Evolutionary conservation across 1,140 invertebrate species (phyloP).

Genomic region (Riptortus pedestris): DNA sequence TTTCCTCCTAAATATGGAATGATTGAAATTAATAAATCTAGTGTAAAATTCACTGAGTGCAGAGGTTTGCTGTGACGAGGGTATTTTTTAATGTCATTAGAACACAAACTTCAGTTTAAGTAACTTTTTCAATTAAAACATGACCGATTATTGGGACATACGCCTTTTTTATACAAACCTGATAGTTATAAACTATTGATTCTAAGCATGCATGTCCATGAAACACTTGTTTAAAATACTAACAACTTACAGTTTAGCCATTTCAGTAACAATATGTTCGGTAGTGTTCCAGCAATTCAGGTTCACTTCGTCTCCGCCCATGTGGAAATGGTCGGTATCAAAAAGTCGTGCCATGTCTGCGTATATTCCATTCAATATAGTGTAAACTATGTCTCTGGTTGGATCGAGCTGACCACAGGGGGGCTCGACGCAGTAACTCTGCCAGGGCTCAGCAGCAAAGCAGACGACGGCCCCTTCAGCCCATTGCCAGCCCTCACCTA

Average conservation of each 20-base stretch:
- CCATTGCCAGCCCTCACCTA: constrained; percentile 78
- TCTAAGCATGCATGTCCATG: too few relatives aligned
- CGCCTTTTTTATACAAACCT: too few relatives aligned
- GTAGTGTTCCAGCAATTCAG: constrained; percentile 66
- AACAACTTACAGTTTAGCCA: constrained; percentile 40
- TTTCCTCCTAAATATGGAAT: too few relatives aligned
- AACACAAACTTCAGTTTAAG: too few relatives aligned
- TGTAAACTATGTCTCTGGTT: constrained; percentile 58
- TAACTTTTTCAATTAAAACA: too few relatives aligned
- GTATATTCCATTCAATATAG: constrained; percentile 59
- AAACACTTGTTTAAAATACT: too few relatives aligned
- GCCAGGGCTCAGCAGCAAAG: constrained; percentile 62
- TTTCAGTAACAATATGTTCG: constrained; percentile 46
- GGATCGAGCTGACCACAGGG: constrained; percentile 80
- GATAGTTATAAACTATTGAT: too few relatives aligned
- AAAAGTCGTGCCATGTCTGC: constrained; percentile 55
- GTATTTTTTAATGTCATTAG: too few relatives aligned
- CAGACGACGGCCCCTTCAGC: constrained; percentile 49
- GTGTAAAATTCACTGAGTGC: too few relatives aligned
- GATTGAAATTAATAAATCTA: too few relatives aligned
- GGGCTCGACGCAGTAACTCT: constrained; percentile 65
- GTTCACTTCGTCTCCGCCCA: constrained; percentile 75
- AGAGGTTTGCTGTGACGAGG: too few relatives aligned
- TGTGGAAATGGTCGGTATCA: constrained; percentile 76
- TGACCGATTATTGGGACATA: too few relatives aligned